These are phyloP conservation scores for Philotrypesis tridentata DNA, from an alignment of 1,140 invertebrate genomes.

Conservation along the genomic window DNA sequence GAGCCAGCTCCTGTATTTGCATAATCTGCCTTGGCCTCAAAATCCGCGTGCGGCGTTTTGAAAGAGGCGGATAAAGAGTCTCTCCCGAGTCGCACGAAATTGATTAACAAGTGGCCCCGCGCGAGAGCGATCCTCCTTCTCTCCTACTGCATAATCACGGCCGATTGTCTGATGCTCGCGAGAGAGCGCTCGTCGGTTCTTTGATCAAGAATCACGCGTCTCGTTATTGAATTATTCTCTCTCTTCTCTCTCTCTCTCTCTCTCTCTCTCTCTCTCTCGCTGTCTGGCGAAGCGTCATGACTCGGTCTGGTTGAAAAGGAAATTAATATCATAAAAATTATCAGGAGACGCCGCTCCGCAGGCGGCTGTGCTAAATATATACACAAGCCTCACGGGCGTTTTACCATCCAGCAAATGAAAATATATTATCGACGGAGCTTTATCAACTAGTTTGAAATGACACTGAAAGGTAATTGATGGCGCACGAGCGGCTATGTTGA, in stretches of 20 bases:
- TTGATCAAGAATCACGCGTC: conserved; percentile 50
- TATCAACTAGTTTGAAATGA: conserved; percentile 20
- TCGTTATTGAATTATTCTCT: conserved; percentile 53
- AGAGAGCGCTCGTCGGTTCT: conserved; percentile 38
- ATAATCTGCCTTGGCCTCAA: conserved; percentile 14
- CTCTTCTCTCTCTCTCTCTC: conserved; percentile 1
- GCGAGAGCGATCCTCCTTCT: not conserved
- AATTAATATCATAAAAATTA: conserved; percentile 25
- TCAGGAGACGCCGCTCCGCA: not conserved
- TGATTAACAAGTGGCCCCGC: conserved; percentile 22
- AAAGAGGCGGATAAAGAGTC: conserved; percentile 1
- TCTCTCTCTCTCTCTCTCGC: not conserved
- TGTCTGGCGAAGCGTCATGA: not conserved
- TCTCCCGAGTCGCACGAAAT: not conserved
- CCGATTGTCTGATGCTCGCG: conserved; percentile 16
- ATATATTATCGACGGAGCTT: not conserved
- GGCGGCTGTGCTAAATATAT: not conserved
- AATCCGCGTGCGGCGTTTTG: not conserved
- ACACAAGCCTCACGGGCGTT: not conserved
- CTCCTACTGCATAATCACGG: conserved; percentile 17
- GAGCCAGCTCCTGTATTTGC: conserved; percentile 4
- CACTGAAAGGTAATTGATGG: conserved; percentile 43
- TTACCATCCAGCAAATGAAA: not conserved
- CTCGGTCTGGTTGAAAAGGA: conserved; percentile 1
- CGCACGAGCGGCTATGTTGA: conserved; percentile 51